A percentile compares a stretch with the other conserved stretches of the same genome.
These are phyloP conservation scores for Cyanocitta stelleri DNA, from an alignment of 2,113 vertebrate species.

Conservation along the genomic window DNA sequence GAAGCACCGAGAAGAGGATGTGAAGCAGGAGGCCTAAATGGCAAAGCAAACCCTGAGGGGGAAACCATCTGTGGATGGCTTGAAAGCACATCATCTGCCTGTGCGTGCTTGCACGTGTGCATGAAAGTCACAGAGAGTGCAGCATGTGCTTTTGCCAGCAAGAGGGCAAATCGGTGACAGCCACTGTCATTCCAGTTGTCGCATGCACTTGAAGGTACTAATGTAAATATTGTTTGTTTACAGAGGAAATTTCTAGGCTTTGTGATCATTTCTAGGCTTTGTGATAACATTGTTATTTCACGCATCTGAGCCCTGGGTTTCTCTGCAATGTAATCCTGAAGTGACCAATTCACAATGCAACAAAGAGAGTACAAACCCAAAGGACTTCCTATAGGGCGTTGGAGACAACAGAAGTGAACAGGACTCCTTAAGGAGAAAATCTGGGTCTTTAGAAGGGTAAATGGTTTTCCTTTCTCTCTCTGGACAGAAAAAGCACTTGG, in stretches of 20 bases:
- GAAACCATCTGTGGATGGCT: slow-evolving; percentile 6
- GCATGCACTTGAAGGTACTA: not conserved
- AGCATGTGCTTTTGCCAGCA: not conserved
- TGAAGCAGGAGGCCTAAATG: slow-evolving; percentile 39
- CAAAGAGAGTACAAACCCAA: not conserved
- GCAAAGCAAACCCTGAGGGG: slow-evolving; percentile 14
- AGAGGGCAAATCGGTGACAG: not conserved
- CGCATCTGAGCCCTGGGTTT: not conserved
- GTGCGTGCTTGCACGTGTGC: not conserved
- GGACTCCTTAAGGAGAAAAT: not conserved
- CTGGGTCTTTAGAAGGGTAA: not conserved
- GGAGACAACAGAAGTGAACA: not conserved
- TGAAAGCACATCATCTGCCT: not conserved
- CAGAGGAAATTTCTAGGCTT: not conserved
- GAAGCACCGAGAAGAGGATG: not conserved
- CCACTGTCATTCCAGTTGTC: not conserved
- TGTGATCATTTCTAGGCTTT: not conserved
- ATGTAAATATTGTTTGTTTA: not conserved
- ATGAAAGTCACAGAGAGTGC: not conserved
- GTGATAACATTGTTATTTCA: not conserved
- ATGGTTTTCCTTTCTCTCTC: not conserved
- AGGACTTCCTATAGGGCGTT: not conserved
- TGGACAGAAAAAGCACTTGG: not conserved
- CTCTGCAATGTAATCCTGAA: not conserved
- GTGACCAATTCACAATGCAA: not conserved